Conservation (phyloP, 1,140 invertebrate species). For the Drosophila equinoxialis region DNA sequence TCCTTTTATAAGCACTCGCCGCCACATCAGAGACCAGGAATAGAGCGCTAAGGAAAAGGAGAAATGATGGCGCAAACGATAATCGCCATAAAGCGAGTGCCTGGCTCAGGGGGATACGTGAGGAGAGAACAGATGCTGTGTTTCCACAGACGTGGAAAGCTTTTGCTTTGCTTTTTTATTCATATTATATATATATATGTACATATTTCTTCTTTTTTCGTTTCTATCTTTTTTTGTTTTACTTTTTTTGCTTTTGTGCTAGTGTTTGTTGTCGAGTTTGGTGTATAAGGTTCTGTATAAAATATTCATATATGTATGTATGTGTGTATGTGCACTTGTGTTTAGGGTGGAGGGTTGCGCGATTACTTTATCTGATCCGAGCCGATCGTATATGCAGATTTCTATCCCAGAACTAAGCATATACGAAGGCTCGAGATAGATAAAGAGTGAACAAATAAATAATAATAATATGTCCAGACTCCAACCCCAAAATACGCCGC, state of each 20-base stretch:
- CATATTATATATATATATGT: neutral
- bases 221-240: conserved; percentile 11
- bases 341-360: neutral
- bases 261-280: neutral
- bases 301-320: conserved; percentile 15
- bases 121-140: conserved; percentile 13
- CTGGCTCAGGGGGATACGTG: conserved; percentile 34
- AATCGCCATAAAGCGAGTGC: conserved; percentile 57
- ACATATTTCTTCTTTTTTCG: neutral
- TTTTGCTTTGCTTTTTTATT: conserved; percentile 22
- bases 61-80: conserved; percentile 71
- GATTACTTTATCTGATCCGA: conserved; percentile 3
- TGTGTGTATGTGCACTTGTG: neutral
- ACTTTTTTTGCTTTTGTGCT: conserved; percentile 49
- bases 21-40: conserved; percentile 36
- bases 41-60: conserved; percentile 37
- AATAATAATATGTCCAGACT: neutral
- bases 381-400: conserved; percentile 50
- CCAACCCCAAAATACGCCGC: neutral
- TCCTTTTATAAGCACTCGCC: conserved; percentile 33
- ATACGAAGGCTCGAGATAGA: conserved; percentile 28
- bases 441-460: neutral
- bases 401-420: conserved; percentile 48
- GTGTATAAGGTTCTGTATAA: conserved; percentile 18
- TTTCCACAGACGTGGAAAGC: conserved; percentile 29